Evolutionary conservation across 2,797 vertebrate species (phyloP).

Genomic region (Hipposideros larvatus): DNA sequence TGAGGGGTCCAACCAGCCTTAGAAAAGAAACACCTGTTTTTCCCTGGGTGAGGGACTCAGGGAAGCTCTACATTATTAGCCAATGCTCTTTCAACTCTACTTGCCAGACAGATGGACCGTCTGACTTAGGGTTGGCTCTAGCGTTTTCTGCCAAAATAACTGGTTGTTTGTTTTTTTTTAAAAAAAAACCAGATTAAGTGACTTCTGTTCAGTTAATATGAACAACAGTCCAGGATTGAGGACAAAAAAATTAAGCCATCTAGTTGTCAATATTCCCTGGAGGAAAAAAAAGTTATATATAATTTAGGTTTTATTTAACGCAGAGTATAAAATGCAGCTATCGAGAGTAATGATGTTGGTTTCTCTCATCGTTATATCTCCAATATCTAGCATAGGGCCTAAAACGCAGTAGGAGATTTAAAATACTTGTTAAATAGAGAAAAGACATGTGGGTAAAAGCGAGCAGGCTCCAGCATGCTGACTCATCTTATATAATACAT

Average conservation of each 20-base stretch:
- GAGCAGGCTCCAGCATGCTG: not conserved
- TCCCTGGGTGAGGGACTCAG: not conserved
- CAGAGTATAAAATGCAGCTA: not conserved
- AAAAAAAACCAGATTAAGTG: not conserved
- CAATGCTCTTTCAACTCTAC: not conserved
- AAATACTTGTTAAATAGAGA: not conserved
- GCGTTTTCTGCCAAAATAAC: slow-evolving; percentile 38
- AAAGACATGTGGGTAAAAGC: not conserved
- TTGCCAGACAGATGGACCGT: not conserved
- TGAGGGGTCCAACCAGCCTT: not conserved
- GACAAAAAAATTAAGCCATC: not conserved
- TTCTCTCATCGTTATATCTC: not conserved
- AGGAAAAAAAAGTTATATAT: not conserved
- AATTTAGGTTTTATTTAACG: not conserved
- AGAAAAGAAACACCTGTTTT: not conserved
- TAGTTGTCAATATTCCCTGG: not conserved
- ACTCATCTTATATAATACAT: not conserved
- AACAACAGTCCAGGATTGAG: not conserved
- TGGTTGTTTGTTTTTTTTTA: not conserved
- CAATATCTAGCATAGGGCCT: not conserved
- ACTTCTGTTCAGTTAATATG: not conserved
- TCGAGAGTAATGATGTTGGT: not conserved
- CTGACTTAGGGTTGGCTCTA: not conserved
- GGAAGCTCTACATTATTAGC: not conserved
- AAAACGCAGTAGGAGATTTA: not conserved